Conservation (phyloP, 2,797 vertebrate genomes). For the Sebastes taczanowskii region DNA sequence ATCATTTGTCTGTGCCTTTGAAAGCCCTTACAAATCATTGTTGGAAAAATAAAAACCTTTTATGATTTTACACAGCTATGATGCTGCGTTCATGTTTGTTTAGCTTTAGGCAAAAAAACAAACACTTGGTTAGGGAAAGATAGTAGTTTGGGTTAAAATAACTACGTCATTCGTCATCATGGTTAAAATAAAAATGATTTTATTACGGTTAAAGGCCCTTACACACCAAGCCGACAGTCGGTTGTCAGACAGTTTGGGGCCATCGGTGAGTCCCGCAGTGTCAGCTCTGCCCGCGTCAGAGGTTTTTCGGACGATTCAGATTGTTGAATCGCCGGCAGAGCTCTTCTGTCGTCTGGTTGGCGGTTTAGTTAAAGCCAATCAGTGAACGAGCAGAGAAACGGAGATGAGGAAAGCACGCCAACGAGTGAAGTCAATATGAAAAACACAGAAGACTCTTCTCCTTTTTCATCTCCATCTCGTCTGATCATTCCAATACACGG, state of each 20-base stretch:
- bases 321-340: too few relatives aligned
- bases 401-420: too few relatives aligned
- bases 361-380: too few relatives aligned
- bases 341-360: rapidly evolving
- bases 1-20: background rate
- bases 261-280: too few relatives aligned
- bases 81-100: background rate
- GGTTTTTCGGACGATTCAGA: too few relatives aligned
- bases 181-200: too few relatives aligned
- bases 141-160: background rate
- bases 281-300: rapidly evolving
- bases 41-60: background rate
- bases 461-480: rapidly evolving
- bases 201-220: rapidly evolving
- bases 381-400: too few relatives aligned
- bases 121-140: background rate
- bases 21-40: background rate
- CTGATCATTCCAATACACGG: too few relatives aligned
- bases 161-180: too few relatives aligned
- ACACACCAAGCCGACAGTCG: rapidly evolving
- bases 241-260: rapidly evolving
- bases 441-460: too few relatives aligned
- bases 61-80: background rate
- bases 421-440: too few relatives aligned
- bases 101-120: background rate